A percentile compares a stretch with the other conserved stretches of the same genome.
Conservation (phyloP, 2,888 invertebrate genomes). For the Trissolcus japonicus region DNA sequence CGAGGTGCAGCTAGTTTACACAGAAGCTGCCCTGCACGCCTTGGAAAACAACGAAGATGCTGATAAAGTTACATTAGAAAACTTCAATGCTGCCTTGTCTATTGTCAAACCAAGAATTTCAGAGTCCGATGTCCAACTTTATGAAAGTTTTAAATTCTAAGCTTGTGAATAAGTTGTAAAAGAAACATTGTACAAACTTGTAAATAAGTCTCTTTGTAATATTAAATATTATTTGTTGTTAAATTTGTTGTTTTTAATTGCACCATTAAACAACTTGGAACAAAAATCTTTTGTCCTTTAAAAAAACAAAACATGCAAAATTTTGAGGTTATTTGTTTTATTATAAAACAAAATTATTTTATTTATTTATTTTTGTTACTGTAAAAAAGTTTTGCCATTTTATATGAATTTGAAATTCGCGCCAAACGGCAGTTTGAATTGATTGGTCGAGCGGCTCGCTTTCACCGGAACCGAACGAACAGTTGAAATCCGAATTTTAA, state of each 20-base stretch:
- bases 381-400: no score
- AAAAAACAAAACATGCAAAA: no score
- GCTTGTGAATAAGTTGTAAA: no score
- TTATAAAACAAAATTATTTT: no score
- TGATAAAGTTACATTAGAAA: constrained; percentile 79
- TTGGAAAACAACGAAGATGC: constrained; percentile 84
- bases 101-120: constrained; percentile 88
- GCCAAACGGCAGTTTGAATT: constrained; percentile 1
- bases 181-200: no score
- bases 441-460: constrained; percentile 11
- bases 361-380: no score
- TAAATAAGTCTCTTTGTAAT: no score
- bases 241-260: no score
- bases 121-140: constrained; percentile 82
- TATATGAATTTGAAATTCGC: constrained; percentile 1
- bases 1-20: constrained; percentile 92
- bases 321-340: no score
- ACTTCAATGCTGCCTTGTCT: constrained; percentile 86
- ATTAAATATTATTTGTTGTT: no score
- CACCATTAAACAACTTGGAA: no score
- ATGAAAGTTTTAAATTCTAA: constrained; percentile 80
- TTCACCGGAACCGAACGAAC: constrained; percentile 10
- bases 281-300: no score
- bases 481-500: constrained; percentile 19
- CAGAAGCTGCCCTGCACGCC: constrained; percentile 92